Evolutionary conservation across 1,140 invertebrate genomes (phyloP), one percentile per base, ranked within the genome.

Genomic region (Spodoptera frugiperda): DNA sequence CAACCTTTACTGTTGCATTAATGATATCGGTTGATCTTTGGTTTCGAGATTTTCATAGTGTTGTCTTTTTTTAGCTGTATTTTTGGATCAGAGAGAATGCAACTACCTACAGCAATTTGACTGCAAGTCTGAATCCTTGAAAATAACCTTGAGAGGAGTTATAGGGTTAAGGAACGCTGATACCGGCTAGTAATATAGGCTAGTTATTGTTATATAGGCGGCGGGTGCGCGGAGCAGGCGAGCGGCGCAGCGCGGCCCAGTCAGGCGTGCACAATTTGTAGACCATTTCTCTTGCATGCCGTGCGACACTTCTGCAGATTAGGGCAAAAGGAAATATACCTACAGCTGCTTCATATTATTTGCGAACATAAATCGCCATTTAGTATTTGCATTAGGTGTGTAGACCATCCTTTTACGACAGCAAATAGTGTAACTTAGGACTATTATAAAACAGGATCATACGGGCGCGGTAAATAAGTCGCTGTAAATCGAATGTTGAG

Each of bases 181-280:
- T 44, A 67, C 19, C 33, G 21, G 53, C 68, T 71, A n/a, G 53
- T 44, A 46, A 14, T 63, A 19, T 61, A 61, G 25, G 49, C 44
- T 67, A 67, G 19, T 49, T 67, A 67, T 21, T 55, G 53, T 19
- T 55, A 33, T 71, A 57, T 46, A 71, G 19, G 0, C 1, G n/a
- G 49, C n/a, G 49, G 68, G 68, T 71, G 49, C 15, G 25, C 49
- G 68, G 68, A 33, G 68, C 53, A 65, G 55, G 70, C 77, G 71
- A 81, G 78, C 82, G 70, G 68, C 67, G 81, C n/a, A 10, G 33
- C 30, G 78, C 74, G 72, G 83, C 81, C 83, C 84, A 89, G 84
- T 88, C 87, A 83, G 84, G 85, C 86, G 88, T 85, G 89, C 85
- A 85, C 87, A 89, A 89, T 91, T 90, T 90, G 88, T 90, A 84